Evolutionary conservation across 2,797 vertebrate species (phyloP).

Genomic region (Mus caroli): DNA sequence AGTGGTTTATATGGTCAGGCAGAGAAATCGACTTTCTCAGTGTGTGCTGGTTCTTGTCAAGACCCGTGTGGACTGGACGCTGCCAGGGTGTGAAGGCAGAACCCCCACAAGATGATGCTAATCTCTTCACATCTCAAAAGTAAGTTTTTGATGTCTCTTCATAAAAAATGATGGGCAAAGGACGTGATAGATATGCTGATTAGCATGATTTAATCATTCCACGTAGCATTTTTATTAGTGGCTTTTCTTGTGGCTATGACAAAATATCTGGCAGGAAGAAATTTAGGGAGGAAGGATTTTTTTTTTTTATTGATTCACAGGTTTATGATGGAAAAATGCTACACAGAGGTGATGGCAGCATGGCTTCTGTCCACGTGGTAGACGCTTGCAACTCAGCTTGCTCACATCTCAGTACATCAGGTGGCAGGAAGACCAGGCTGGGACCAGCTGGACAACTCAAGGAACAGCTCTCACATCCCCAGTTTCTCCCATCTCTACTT

Average conservation of each 20-base stretch:
- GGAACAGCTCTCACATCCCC: background rate
- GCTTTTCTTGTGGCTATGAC: background rate
- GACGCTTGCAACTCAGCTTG: background rate
- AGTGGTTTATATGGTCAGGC: background rate
- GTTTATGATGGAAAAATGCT: background rate
- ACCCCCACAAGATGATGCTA: too few relatives aligned
- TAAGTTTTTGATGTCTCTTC: background rate
- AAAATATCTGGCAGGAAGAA: background rate
- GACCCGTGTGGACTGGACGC: background rate
- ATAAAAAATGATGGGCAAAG: background rate
- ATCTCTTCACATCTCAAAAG: background rate
- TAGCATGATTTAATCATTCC: background rate
- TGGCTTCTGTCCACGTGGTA: too few relatives aligned
- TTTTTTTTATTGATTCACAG: background rate
- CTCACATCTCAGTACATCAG: too few relatives aligned
- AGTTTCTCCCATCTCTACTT: background rate
- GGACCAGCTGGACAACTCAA: background rate
- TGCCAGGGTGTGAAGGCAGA: background rate
- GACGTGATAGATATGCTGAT: background rate
- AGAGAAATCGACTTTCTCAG: background rate
- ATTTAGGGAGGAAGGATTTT: background rate
- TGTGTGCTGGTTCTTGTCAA: background rate
- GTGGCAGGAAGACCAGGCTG: background rate
- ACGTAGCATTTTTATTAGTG: background rate
- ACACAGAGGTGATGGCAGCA: background rate